phyloP scores from a whole-genome alignment of 2,888 invertebrate genomes.

The Nasonia oneida region DNA sequence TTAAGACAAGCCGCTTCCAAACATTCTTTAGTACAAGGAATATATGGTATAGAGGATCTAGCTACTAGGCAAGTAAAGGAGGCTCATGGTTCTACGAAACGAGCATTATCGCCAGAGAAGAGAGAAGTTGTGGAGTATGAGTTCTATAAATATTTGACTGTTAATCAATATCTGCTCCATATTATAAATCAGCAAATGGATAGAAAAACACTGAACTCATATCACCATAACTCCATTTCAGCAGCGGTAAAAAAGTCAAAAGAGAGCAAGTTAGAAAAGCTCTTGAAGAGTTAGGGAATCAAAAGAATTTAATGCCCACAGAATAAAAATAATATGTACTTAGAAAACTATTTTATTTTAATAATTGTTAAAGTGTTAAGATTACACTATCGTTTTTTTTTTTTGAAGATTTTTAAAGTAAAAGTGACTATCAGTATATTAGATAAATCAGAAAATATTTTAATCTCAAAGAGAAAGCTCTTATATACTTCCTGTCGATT shows the following conservation, averaged over 20 bases:
- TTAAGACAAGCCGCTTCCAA: neutral
- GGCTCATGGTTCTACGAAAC: neutral
- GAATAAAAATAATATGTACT: neutral
- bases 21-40: neutral
- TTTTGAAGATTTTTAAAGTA: neutral
- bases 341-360: neutral
- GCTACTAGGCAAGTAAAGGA: neutral
- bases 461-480: too few relatives aligned
- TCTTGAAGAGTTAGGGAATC: neutral
- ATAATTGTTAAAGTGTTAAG: neutral
- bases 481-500: too few relatives aligned
- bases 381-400: neutral
- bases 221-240: neutral
- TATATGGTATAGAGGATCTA: constrained; percentile 15
- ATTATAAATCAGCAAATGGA: neutral
- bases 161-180: neutral
- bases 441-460: too few relatives aligned
- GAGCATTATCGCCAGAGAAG: neutral
- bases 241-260: neutral
- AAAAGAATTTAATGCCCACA: neutral
- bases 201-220: neutral
- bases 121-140: constrained; percentile 12
- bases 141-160: neutral
- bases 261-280: neutral
- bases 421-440: neutral